phyloP scores from a whole-genome alignment of 2,797 vertebrate species.

The Nasua narica region DNA sequence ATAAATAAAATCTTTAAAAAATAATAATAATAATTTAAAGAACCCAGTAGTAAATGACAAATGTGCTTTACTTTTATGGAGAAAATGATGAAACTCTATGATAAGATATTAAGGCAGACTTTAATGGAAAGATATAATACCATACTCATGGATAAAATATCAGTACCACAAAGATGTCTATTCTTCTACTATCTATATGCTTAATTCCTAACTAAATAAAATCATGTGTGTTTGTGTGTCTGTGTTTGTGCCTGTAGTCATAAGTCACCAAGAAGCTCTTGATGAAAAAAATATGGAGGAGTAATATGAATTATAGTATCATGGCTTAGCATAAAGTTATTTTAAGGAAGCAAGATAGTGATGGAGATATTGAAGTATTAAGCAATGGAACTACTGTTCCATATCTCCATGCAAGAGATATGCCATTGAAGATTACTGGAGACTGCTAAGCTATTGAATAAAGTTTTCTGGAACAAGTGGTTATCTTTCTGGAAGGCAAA shows the following conservation, averaged over 20 bases:
- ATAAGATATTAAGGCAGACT: neutral
- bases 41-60: neutral
- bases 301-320: neutral
- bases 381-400: neutral
- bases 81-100: neutral
- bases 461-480: neutral
- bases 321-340: neutral
- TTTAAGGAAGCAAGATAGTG: neutral
- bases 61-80: neutral
- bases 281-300: neutral
- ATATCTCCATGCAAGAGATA: neutral
- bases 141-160: neutral
- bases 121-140: neutral
- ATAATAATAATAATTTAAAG: no score
- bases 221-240: neutral
- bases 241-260: neutral
- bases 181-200: neutral
- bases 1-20: no score
- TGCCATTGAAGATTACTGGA: neutral
- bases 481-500: neutral
- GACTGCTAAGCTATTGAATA: neutral
- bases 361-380: neutral
- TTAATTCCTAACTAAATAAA: neutral
- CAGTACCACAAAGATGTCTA: neutral
- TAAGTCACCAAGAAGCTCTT: neutral